Percentiles rank a stretch among this genome's conserved stretches.
phyloP scores from a whole-genome alignment of 2,888 invertebrate genomes.

The Polia nebulosa region DNA sequence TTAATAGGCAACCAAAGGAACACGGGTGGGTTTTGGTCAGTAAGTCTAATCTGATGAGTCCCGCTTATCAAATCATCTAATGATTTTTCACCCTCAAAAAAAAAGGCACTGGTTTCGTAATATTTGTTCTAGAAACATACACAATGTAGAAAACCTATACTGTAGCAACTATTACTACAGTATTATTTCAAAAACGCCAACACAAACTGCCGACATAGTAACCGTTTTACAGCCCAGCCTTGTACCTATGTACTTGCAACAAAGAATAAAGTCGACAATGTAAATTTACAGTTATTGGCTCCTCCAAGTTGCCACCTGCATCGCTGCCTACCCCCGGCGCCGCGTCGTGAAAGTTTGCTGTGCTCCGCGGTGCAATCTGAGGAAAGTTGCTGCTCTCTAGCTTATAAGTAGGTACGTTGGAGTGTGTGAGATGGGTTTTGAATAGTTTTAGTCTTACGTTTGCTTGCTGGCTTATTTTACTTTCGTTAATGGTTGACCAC shows the following conservation, averaged over 20 bases:
- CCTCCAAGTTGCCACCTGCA: constrained; percentile 30
- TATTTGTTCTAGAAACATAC: neutral
- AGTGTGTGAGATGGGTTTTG: constrained; percentile 9
- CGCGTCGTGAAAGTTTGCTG: constrained; percentile 45
- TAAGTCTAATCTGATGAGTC: too few relatives aligned
- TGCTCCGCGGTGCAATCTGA: constrained; percentile 38
- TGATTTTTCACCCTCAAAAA: too few relatives aligned
- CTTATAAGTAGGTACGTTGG: constrained; percentile 1
- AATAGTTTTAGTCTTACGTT: neutral
- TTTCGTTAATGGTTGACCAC: neutral
- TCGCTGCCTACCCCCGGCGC: constrained; percentile 31
- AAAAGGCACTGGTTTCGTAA: neutral
- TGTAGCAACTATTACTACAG: neutral
- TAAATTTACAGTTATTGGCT: constrained; percentile 38
- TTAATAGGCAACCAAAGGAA: too few relatives aligned
- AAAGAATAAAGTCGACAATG: constrained; percentile 28
- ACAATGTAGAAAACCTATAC: neutral
- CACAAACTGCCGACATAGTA: constrained; percentile 9
- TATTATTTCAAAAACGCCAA: constrained; percentile 1
- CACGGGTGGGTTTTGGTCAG: too few relatives aligned
- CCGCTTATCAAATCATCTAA: too few relatives aligned
- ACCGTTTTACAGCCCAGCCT: constrained; percentile 23
- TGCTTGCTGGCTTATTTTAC: neutral
- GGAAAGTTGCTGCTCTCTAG: constrained; percentile 19
- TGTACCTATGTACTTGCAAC: constrained; percentile 4